Percentiles rank a stretch among this genome's conserved stretches.
Evolutionary conservation across 2,797 vertebrate genomes (phyloP).

Genomic region (Aulostomus chinensis): DNA sequence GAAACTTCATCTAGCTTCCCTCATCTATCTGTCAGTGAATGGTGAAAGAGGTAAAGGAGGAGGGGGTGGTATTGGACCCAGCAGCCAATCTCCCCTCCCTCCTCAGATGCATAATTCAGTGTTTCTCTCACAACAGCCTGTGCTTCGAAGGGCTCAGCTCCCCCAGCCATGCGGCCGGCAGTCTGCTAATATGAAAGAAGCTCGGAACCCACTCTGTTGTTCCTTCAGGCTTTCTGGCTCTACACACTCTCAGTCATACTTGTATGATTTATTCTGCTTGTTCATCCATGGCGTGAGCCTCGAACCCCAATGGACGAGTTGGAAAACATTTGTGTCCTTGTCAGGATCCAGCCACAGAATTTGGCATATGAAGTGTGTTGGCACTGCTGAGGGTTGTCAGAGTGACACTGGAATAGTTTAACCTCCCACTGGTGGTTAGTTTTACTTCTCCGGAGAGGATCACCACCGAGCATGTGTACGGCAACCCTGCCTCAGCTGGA

Average conservation of each 20-base stretch:
- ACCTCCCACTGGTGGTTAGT: slow-evolving; percentile 69
- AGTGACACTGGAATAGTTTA: slow-evolving; percentile 68
- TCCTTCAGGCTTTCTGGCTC: slow-evolving; percentile 71
- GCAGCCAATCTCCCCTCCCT: slow-evolving; percentile 68
- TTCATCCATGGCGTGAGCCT: slow-evolving; percentile 64
- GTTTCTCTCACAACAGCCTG: slow-evolving; percentile 81
- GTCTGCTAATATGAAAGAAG: slow-evolving; percentile 78
- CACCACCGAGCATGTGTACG: slow-evolving; percentile 39
- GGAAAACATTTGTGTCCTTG: slow-evolving; percentile 72
- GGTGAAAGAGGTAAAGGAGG: slow-evolving; percentile 57
- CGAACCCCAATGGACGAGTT: slow-evolving; percentile 59
- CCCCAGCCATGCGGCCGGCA: slow-evolving; percentile 76
- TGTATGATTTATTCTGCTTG: slow-evolving; percentile 76
- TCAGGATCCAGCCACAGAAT: slow-evolving; percentile 51
- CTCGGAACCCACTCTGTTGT: slow-evolving; percentile 69
- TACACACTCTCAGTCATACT: slow-evolving; percentile 60
- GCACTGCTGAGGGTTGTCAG: slow-evolving; percentile 62
- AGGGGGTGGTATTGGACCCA: slow-evolving; percentile 63
- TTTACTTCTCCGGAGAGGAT: slow-evolving; percentile 59
- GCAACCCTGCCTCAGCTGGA: slow-evolving; percentile 56
- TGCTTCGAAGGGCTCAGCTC: slow-evolving; percentile 71
- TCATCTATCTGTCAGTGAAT: slow-evolving; percentile 74
- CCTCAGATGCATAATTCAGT: slow-evolving; percentile 80
- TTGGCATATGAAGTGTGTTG: slow-evolving; percentile 71
- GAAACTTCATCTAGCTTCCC: slow-evolving; percentile 67